These are phyloP conservation scores for Pavo muticus DNA, from an alignment of 2,113 vertebrate genomes.

Conservation along the genomic window DNA sequence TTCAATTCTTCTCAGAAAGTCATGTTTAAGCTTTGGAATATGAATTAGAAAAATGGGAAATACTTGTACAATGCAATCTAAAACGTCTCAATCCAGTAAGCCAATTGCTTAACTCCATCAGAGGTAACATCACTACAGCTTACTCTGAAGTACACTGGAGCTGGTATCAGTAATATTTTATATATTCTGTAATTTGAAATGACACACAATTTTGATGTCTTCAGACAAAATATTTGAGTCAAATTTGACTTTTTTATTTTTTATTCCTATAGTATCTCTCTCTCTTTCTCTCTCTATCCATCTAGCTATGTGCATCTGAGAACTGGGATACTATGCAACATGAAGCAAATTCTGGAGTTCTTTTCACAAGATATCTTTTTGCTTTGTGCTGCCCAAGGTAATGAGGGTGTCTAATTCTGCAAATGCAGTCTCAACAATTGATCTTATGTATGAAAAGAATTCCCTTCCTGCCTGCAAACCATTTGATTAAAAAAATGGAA, in stretches of 20 bases:
- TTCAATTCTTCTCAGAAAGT: neutral
- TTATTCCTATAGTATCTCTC: neutral
- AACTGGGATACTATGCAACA: neutral
- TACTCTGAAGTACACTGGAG: neutral
- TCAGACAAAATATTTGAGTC: neutral
- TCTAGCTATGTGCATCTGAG: neutral
- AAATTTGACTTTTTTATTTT: neutral
- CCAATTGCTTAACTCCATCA: neutral
- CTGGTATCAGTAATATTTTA: neutral
- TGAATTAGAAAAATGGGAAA: neutral
- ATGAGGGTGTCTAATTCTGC: neutral
- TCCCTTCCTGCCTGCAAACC: neutral
- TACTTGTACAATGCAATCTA: neutral
- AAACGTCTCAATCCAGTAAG: neutral
- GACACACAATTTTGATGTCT: neutral
- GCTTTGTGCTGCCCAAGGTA: neutral
- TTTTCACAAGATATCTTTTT: neutral
- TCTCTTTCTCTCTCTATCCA: too few species aligned
- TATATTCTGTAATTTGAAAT: neutral
- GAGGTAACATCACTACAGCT: neutral
- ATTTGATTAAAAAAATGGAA: neutral
- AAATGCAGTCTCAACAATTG: neutral
- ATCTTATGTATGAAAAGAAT: neutral
- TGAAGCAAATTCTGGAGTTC: neutral
- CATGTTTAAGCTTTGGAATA: neutral